Percentiles rank a stretch among this genome's conserved stretches.
Evolutionary conservation across 2,888 invertebrate species (phyloP).

Genomic region (Apotomis capreana): DNA sequence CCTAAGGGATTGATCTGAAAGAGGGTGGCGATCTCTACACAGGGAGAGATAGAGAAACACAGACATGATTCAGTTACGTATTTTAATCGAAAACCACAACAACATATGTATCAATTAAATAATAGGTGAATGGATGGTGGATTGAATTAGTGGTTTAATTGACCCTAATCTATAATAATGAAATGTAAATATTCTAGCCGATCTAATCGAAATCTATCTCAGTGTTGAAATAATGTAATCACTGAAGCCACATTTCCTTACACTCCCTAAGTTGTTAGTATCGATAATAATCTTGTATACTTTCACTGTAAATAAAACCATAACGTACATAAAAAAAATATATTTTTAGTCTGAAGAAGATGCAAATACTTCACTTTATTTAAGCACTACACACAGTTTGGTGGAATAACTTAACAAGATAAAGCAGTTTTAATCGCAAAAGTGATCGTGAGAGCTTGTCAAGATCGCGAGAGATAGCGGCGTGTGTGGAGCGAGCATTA

Average conservation of each 20-base stretch:
- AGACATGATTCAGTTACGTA: conserved; percentile 25
- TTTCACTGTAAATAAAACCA: not conserved
- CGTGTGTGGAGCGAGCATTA: not conserved
- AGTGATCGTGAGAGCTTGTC: not conserved
- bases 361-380: not conserved
- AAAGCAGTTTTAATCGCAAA: not conserved
- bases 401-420: not conserved
- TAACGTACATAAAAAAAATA: too few species aligned
- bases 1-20: too few species aligned
- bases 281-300: not conserved
- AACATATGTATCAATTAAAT: conserved; percentile 52
- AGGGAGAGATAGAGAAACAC: not conserved
- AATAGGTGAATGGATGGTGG: conserved; percentile 54
- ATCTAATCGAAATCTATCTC: conserved; percentile 14
- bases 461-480: not conserved
- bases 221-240: conserved; percentile 9
- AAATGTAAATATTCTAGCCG: conserved; percentile 17
- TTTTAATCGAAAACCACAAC: conserved; percentile 61
- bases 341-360: too few species aligned
- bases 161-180: conserved; percentile 24
- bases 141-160: conserved; percentile 17
- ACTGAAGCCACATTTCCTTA: conserved; percentile 3
- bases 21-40: not conserved
- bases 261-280: not conserved
- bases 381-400: not conserved